Base-by-base conservation (phyloP, 2,797 vertebrate genomes). In the Sebastes oblongus region DNA sequence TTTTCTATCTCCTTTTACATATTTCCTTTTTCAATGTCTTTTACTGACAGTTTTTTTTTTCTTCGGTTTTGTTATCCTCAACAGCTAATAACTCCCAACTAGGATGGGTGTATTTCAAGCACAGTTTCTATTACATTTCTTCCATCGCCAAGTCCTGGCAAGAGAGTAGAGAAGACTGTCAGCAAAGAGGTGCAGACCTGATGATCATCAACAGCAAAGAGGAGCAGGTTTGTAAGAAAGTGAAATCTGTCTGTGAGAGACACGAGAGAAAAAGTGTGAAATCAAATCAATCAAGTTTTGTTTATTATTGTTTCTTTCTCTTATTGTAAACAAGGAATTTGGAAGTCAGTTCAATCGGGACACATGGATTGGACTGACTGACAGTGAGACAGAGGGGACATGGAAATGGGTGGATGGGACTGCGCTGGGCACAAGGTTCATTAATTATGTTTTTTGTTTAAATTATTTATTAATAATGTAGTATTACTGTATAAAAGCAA, bases 351-450 rank as follows among this genome's bases (percentile, higher is more conserved):
- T 86, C 3, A 10, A 39, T 0, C 42, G 1, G 39, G 0, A 0
- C 6, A 11, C 66, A 3, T 92, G 88, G 85, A 82, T 89, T 12
- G 89, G 85, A 50, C 65, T 90, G 36, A 86, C 9, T n/a, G 81
- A 83, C 68, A 12, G 0, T 2, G 62, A 72, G 5, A 32, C 14
- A 5, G 69, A 86, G 5, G 76, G 71, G 9, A 42, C 0, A 1
- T 89, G 88, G 83, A 84, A 30, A 30, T 93, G 90, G 91, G 86
- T 92, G 29, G 86, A 92, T 0, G 82, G 84, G 20, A 86, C 76
- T 24, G 39, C 8, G 8, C 50, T 88, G 7, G 71, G 1, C 8
- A 46, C 3, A 74, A 83, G 84, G 85, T 91, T 69, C 16, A 20
- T 66, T 20, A 20, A 22, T 60, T 60, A 18, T 55, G 12, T 3